Evolutionary conservation across 1,140 invertebrate species (phyloP), one percentile per base, ranked within the genome.

Genomic region (Chironomus tepperi): DNA sequence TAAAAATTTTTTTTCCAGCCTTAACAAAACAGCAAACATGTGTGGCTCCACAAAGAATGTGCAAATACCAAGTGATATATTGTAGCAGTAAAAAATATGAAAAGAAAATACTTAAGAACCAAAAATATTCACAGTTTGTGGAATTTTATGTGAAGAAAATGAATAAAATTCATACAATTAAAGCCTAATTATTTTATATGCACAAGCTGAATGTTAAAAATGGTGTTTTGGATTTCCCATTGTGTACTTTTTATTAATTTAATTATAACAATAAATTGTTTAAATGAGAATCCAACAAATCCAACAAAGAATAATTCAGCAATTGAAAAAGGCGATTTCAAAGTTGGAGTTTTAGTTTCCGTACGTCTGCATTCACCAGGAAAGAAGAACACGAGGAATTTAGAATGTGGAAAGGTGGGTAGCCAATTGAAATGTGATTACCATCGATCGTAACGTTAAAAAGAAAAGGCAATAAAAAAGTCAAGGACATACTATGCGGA

Each of bases 331-430:
- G 65, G 65, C 6, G 65, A 70, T 70, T 70, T 70, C 10, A 70
- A 70, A 70, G 18, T 70, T 18, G 65, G 65, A 19, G 19, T 70
- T 16, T 18, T 70, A 19, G 65, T 70, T 18, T 70, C 65, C 1
- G 65, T 70, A 18, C 65, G 65, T 19, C 10, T 70, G 16, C 65
- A 70, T 70, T 8, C 16, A 70, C n/a, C 65, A 18, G 65, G 65
- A n/a, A 70, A 70, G 18, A 70, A 70, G 16, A 18, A 70, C 6
- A 70, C 65, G 7, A 70, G 65, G 18, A 70, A 70, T 70, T 70
- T 70, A 21, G 65, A 70, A 9, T 70, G 65, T 70, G 65, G 65
- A 18, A 70, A 19, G 65, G 65, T 70, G 18, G 19, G 65, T 70
- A 8, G 9, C 10, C 47, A 10, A 12, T 21, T 70, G 19, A 70